Conservation (phyloP, 2,113 vertebrate species). For the Hyla sarda region DNA sequence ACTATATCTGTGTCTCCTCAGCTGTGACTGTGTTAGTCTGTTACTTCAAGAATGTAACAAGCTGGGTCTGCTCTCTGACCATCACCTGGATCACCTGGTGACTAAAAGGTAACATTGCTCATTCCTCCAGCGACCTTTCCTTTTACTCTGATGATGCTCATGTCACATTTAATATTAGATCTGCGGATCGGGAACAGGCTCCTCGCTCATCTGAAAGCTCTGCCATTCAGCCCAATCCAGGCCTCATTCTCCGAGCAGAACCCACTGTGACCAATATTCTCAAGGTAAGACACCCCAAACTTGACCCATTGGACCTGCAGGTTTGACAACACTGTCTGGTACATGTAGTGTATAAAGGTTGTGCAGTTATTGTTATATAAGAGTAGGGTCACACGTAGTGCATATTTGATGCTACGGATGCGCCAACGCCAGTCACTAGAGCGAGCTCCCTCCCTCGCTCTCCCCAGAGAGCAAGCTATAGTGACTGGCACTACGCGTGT, state of each 20-base stretch:
- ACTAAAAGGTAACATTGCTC: slow-evolving; percentile 82
- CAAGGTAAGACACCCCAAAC: slow-evolving; percentile 76
- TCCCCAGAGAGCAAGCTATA: no score
- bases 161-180: slow-evolving; percentile 65
- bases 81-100: slow-evolving; percentile 81
- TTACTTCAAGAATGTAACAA: slow-evolving; percentile 95
- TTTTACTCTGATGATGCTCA: not conserved
- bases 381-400: no score
- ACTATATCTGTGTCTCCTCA: slow-evolving; percentile 64
- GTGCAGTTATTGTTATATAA: no score
- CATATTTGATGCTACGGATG: no score
- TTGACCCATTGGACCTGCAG: not conserved
- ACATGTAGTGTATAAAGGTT: not conserved
- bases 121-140: not conserved
- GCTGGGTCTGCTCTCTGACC: slow-evolving; percentile 89
- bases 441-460: no score
- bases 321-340: not conserved
- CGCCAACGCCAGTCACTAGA: no score
- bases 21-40: slow-evolving; percentile 91
- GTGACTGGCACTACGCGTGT: no score
- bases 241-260: slow-evolving; percentile 92
- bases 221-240: slow-evolving; percentile 95
- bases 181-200: slow-evolving; percentile 86
- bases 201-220: slow-evolving; percentile 90
- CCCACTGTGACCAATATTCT: slow-evolving; percentile 98